Evolutionary conservation across 2,113 vertebrate genomes (phyloP).

Genomic region (Poeciliopsis occidentalis): DNA sequence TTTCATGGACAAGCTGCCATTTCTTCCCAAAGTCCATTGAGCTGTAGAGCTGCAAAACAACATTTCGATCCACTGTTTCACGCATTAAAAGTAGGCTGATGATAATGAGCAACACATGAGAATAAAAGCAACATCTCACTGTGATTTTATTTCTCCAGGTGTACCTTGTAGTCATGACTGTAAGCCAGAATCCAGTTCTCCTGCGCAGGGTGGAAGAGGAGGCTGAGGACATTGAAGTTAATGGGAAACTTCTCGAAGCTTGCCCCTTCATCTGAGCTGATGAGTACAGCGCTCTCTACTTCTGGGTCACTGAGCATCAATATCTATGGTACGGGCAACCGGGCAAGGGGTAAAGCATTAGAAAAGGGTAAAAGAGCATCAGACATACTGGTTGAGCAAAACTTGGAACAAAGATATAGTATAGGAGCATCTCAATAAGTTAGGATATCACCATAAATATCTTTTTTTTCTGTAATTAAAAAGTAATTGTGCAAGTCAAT

Average conservation of each 20-base stretch:
- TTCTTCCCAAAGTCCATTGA: slow-evolving; percentile 94
- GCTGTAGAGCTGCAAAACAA: slow-evolving; percentile 88
- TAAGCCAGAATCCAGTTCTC: slow-evolving; percentile 97
- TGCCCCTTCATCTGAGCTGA: slow-evolving; percentile 95
- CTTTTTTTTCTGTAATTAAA: not conserved
- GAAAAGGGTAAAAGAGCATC: slow-evolving; percentile 16
- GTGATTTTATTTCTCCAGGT: slow-evolving; percentile 10
- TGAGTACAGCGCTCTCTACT: slow-evolving; percentile 91
- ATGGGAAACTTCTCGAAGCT: slow-evolving; percentile 94
- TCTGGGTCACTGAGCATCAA: slow-evolving; percentile 97
- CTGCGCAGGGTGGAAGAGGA: slow-evolving; percentile 93
- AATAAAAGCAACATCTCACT: slow-evolving; percentile 3
- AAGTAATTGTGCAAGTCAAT: too few relatives aligned
- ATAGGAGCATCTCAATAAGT: not conserved
- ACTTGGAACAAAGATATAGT: slow-evolving; percentile 10
- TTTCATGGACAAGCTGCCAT: slow-evolving; percentile 93
- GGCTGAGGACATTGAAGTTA: slow-evolving; percentile 92
- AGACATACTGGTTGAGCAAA: slow-evolving; percentile 29
- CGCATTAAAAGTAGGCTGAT: not conserved
- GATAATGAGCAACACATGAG: not conserved
- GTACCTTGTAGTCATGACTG: slow-evolving; percentile 94
- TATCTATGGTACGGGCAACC: slow-evolving; percentile 82
- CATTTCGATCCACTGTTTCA: slow-evolving; percentile 1
- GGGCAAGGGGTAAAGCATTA: slow-evolving; percentile 35
- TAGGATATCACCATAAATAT: not conserved